Base-by-base conservation (phyloP, 2,797 vertebrate genomes). In the Platyrinchus mystaceus region DNA sequence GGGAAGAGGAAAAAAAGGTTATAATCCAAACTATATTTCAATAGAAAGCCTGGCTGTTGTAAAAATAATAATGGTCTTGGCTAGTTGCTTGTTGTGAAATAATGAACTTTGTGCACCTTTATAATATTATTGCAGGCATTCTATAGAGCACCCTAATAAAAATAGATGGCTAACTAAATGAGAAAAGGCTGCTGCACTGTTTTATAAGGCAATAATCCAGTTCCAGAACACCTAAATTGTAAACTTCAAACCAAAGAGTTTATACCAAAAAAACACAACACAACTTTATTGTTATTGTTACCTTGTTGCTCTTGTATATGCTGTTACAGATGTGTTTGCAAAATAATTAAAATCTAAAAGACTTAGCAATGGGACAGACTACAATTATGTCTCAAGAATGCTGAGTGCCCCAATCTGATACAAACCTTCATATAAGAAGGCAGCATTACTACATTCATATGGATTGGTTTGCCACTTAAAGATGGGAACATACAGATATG, bases 11-110 rank as follows among this genome's bases (percentile, higher is more conserved):
- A 46, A 73, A 85, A 92, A 92, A 23, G 53, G 56, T 91, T 94
- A 91, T 70, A 93, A 94, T 87, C 89, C 74, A 94, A 94, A 94
- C 80, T 87, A 32, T 93, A 91, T 71, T 95, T 96, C 94, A 91
- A 89, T 22, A 89, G 89, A 87, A 84, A 88, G 60, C 49, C 77
- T 1, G 19, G 43, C 87, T 90, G 71, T 87, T 93, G 70, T 91
- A 95, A 96, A 96, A 95, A 95, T 91, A 96, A 96, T 91, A 96
- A 95, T 87, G 83, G 87, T 94, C 81, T 94, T 93, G 88, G 93
- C 95, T 91, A 71, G 91, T 68, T 3, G 15, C 46, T 96, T 96
- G 91, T 95, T 94, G 87, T 93, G 93, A 95, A 96, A 95, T 96
- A 94, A 97, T 84, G 90, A 93, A 94, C 86, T 83, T 94, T 91